Percentiles rank a stretch among this genome's conserved stretches.
These are phyloP conservation scores for Heteromurus nitidus DNA, from an alignment of 2,888 invertebrate species.

Conservation along the genomic window DNA sequence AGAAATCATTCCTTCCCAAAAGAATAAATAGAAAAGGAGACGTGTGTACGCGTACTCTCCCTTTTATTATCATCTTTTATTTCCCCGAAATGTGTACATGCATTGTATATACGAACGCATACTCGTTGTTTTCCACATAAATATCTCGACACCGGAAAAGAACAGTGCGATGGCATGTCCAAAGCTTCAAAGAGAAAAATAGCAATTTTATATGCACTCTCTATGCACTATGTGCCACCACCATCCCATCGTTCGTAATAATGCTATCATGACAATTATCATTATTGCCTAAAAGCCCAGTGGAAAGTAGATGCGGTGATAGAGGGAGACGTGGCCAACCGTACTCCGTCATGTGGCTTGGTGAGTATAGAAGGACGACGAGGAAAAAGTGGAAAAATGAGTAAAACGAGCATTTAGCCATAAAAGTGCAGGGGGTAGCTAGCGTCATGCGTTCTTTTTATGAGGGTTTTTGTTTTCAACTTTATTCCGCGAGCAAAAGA, in stretches of 20 bases:
- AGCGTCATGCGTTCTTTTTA: conserved; percentile 25
- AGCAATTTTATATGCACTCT: conserved; percentile 36
- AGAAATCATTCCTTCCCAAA: background rate
- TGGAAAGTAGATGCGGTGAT: conserved; percentile 18
- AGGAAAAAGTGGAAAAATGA: background rate
- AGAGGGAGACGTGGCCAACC: no score
- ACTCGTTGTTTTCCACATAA: conserved; percentile 12
- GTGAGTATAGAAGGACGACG: no score
- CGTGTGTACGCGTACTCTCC: background rate
- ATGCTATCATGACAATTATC: conserved; percentile 45
- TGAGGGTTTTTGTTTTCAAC: conserved; percentile 29
- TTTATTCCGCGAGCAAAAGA: background rate
- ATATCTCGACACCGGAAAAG: no score
- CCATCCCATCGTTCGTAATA: conserved; percentile 21
- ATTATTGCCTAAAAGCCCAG: conserved; percentile 55
- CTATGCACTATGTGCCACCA: no score
- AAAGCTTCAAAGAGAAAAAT: conserved; percentile 7
- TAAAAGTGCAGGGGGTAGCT: conserved; percentile 44
- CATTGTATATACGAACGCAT: no score
- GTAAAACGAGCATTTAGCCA: conserved; percentile 9
- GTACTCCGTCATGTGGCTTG: no score
- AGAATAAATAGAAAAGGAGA: conserved; percentile 1
- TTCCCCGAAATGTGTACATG: background rate
- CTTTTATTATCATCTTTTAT: conserved; percentile 4
- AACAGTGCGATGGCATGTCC: background rate